Base-by-base conservation (phyloP, 1,140 invertebrate genomes). In the Heliconius hermathena region DNA sequence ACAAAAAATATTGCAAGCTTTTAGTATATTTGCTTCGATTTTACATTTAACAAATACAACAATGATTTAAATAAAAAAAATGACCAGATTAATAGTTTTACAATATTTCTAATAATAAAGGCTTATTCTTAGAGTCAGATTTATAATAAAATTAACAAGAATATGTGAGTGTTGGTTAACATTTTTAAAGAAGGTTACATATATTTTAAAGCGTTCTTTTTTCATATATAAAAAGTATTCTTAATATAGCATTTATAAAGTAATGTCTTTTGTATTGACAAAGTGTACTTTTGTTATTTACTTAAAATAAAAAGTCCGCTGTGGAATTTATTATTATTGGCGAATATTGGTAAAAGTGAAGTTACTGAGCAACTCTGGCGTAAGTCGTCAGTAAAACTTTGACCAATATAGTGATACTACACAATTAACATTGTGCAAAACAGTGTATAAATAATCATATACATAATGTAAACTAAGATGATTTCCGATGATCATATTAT, bases 61-160 rank as follows among this genome's bases (percentile, higher is more conserved):
- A 91, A 92, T 91, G 89, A 90, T 92, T 91, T 92, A 92, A 93
- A 91, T 91, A 91, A 93, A 81, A 77, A 77, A 92, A 93, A 94
- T 94, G 93, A 94, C 93, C 93, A 94, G 93, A 94, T 94, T 94
- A 94, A 93, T 94, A 92, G 85, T 89, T 92, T 92, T 90, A 89
- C 83, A 87, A 90, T 88, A 92, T 85, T 88, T 91, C 87, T 91
- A 90, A 88, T 91, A 93, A 90, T 92, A 92, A 66, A 88, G 87
- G 86, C 89, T 92, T 93, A 92, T 90, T 89, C 82, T 87, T 91
- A 92, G 83, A 91, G 93, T 93, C 92, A 92, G 89, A 89, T 90
- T 90, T 91, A 91, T 91, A 90, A 90, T 90, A 90, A 90, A 90
- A 92, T 88, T 92, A 93, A 93, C 89, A 93, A 90, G 87, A 91